A percentile compares a stretch with the other conserved stretches of the same genome.
Conservation (phyloP, 1,140 invertebrate species). For the Pygmarrhopalites habei region DNA sequence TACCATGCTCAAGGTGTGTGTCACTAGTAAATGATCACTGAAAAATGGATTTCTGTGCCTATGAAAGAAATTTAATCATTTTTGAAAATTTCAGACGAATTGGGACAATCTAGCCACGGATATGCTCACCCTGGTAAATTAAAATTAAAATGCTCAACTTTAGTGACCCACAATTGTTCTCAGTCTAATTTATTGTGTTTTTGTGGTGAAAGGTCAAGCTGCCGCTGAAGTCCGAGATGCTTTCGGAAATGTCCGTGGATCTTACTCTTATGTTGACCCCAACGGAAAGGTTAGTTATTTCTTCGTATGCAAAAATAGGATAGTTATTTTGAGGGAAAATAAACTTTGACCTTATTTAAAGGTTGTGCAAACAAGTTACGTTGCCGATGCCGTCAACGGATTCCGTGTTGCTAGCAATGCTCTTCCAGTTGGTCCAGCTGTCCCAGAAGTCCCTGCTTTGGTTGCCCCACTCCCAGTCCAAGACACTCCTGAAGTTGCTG, state of each 20-base stretch:
- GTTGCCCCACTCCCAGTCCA: slow-evolving; percentile 32
- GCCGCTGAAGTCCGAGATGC: slow-evolving; percentile 39
- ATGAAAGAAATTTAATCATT: background rate
- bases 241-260: slow-evolving; percentile 43
- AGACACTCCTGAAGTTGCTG: slow-evolving; percentile 41
- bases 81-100: too few species aligned
- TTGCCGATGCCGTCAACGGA: slow-evolving; percentile 46
- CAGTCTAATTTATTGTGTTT: background rate
- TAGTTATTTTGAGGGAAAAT: too few species aligned
- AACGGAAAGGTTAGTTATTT: too few species aligned
- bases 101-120: slow-evolving; percentile 26
- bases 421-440: slow-evolving; percentile 43
- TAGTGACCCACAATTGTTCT: background rate
- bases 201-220: slow-evolving; percentile 27
- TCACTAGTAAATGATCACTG: too few species aligned
- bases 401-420: slow-evolving; percentile 51
- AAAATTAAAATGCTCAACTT: background rate
- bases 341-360: too few species aligned
- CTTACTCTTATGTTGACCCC: slow-evolving; percentile 50
- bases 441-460: background rate
- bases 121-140: slow-evolving; percentile 33
- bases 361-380: slow-evolving; percentile 50
- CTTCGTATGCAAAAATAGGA: too few species aligned
- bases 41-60: too few species aligned
- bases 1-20: slow-evolving; percentile 42